Evolutionary conservation across 2,888 invertebrate species (phyloP).

Genomic region (Liposcelis brunnea): DNA sequence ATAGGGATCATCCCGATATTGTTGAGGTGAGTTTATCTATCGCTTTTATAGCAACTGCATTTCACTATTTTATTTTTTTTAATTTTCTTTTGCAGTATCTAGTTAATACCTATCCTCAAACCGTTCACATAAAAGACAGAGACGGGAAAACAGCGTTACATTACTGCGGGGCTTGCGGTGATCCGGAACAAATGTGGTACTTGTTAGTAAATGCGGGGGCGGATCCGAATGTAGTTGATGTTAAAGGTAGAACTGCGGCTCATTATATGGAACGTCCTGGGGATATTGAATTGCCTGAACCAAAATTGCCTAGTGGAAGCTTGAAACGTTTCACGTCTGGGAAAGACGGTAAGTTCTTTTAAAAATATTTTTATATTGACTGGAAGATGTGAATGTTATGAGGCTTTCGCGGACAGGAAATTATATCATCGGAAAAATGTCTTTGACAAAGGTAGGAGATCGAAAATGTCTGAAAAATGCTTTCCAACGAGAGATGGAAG

Average conservation of each 20-base stretch:
- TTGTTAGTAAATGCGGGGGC: conserved; percentile 41
- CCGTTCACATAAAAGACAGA: conserved; percentile 48
- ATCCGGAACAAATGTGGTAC: conserved; percentile 40
- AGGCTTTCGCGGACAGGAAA: too few relatives aligned
- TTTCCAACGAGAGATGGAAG: too few relatives aligned
- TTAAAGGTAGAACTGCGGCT: conserved; percentile 34
- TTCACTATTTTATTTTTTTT: background rate
- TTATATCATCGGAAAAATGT: too few relatives aligned
- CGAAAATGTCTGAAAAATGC: too few relatives aligned
- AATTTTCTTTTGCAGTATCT: conserved; percentile 32
- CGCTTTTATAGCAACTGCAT: background rate
- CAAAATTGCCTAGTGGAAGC: conserved; percentile 16
- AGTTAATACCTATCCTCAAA: conserved; percentile 44
- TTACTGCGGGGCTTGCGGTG: conserved; percentile 42
- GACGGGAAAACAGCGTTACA: conserved; percentile 50
- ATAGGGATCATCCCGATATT: conserved; percentile 52
- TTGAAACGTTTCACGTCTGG: conserved; percentile 15
- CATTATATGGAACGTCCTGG: conserved; percentile 37
- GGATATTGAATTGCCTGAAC: conserved; percentile 33
- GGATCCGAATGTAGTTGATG: conserved; percentile 40
- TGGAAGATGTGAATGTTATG: too few relatives aligned
- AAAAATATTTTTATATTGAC: too few relatives aligned
- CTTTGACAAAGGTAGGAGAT: too few relatives aligned
- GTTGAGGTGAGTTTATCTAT: conserved; percentile 27
- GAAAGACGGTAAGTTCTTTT: conserved; percentile 25